Conservation (phyloP, 2,888 invertebrate species). For the Hirtodrosophila histrioides region DNA sequence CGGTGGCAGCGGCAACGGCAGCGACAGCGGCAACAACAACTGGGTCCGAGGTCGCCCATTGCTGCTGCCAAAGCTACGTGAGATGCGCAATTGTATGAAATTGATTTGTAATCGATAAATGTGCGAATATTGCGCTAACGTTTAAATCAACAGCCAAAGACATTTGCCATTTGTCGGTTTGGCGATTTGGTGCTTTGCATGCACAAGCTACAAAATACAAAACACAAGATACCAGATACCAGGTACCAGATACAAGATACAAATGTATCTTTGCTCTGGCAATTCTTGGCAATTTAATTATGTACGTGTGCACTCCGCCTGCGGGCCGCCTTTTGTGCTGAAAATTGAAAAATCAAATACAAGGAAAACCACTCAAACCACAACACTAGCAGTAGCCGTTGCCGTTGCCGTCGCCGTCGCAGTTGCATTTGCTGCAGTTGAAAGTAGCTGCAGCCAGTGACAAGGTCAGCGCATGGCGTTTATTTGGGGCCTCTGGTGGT, state of each 20-base stretch:
- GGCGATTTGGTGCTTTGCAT: conserved; percentile 30
- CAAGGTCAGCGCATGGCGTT: conserved; percentile 73
- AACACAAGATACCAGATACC: conserved; percentile 27
- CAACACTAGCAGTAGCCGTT: conserved; percentile 36
- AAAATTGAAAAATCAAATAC: conserved; percentile 81
- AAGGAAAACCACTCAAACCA: conserved; percentile 82
- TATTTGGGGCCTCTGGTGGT: conserved; percentile 72
- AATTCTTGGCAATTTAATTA: conserved; percentile 61
- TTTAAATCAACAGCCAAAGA: conserved; percentile 63
- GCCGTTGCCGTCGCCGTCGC: conserved; percentile 11
- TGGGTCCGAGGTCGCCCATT: conserved; percentile 48
- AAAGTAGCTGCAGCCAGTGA: conserved; percentile 46
- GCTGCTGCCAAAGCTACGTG: conserved; percentile 55
- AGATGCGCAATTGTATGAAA: conserved; percentile 72
- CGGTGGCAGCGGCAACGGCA: not conserved
- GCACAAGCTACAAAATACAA: conserved; percentile 32
- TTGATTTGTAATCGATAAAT: conserved; percentile 80
- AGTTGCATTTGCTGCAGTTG: conserved; percentile 30
- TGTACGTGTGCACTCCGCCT: conserved; percentile 31
- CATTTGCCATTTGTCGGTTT: conserved; percentile 28
- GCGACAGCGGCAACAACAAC: conserved; percentile 10
- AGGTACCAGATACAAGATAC: conserved; percentile 34
- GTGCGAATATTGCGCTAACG: conserved; percentile 68
- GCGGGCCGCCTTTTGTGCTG: conserved; percentile 44
- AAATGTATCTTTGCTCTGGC: conserved; percentile 38